Evolutionary conservation across 2,797 vertebrate species (phyloP), one percentile per base, ranked within the genome.

Genomic region (Acestrorhynchus altus): DNA sequence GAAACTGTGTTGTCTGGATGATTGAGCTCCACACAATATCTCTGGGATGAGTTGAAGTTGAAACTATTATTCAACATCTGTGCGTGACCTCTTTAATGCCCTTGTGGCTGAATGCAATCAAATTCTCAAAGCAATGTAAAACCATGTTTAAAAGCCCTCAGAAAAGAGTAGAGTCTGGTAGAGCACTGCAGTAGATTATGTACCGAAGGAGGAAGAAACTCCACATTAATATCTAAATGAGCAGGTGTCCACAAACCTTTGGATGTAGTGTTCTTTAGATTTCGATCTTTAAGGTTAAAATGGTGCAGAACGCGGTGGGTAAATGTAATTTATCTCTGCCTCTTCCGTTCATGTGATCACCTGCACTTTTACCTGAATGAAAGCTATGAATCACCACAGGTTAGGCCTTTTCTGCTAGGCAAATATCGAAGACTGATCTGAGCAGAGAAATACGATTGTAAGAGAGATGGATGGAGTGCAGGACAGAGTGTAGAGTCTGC

Each of bases 401-500:
- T 28, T 67, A 15, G 39, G 40, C 9, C 12, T 40, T 26, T 28
- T 22, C 24, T 47, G 13, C 22, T 67, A 47, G 24, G 16, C 42
- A 67, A 67, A 67, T 26, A 61, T 40, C 57, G 0, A 61, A 74
- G 59, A 54, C 39, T 31, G 59, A 52, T 44, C 26, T 60, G 42
- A 54, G 66, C 22, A 63, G 42, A 70, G 56, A 83, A 63, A 79
- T 73, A 86, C 78, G 76, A 71, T 60, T 59, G 71, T 68, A 59
- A 46, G 54, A 61, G 54, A 76, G 57, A 70, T 26, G 46, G 68
- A 67, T 39, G 51, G 71, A 84, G 60, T 68, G 73, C 80, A 70
- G 77, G 71, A 81, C 77, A 76, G 80, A 76, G 44, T 57, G 59
- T 26, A 39, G 49, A 77, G 80, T 82, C 80, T 52, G 84, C 80